These are phyloP conservation scores for Megaceryle alcyon DNA, from an alignment of 2,797 vertebrate species.

Conservation along the genomic window DNA sequence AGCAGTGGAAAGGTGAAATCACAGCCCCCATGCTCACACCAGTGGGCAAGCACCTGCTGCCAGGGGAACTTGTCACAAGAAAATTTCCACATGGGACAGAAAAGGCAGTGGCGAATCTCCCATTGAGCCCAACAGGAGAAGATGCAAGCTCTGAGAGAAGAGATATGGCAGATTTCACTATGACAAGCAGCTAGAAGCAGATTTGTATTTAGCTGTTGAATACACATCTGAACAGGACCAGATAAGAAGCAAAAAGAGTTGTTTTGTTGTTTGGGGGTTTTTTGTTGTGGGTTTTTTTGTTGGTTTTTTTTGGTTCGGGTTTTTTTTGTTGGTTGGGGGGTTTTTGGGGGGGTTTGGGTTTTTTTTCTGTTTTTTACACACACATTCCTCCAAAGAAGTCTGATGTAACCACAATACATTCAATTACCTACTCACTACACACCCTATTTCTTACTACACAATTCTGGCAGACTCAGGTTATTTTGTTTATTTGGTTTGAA, in stretches of 20 bases:
- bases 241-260: neutral
- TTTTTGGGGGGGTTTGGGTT: too few relatives aligned
- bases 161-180: neutral
- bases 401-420: neutral
- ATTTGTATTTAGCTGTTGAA: neutral
- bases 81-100: neutral
- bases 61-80: neutral
- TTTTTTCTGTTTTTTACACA: neutral
- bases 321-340: too few relatives aligned
- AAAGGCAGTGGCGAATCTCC: neutral
- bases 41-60: neutral
- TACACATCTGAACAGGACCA: neutral
- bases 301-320: too few relatives aligned
- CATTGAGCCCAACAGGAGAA: neutral
- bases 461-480: accelerated
- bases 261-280: too few relatives aligned
- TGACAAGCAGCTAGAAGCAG: neutral
- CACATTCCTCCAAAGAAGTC: neutral
- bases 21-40: accelerated
- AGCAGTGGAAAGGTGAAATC: neutral
- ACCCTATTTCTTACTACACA: neutral
- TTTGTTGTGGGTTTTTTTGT: too few relatives aligned
- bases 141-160: neutral
- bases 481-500: neutral
- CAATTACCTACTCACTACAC: neutral